phyloP scores from a whole-genome alignment of 2,888 invertebrate genomes.

The Xestia c-nigrum region DNA sequence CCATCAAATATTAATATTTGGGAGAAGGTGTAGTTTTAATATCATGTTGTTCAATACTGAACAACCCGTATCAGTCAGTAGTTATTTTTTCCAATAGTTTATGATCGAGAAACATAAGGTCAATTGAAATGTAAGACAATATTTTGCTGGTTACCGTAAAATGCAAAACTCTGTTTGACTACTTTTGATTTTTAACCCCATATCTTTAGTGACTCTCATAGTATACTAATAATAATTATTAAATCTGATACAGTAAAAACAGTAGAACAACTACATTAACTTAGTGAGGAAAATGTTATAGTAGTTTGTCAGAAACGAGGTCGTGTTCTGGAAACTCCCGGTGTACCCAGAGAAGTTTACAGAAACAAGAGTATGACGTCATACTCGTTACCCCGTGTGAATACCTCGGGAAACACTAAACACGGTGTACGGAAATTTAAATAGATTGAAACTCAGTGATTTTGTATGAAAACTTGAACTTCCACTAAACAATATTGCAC shows the following conservation, averaged over 20 bases:
- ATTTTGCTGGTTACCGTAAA: background rate
- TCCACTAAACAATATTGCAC: constrained; percentile 7
- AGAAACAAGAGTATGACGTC: constrained; percentile 53
- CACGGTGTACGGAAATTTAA: constrained; percentile 15
- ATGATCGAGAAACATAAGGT: background rate
- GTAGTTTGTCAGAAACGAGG: constrained; percentile 43
- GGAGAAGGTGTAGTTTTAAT: constrained; percentile 45
- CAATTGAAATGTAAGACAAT: background rate
- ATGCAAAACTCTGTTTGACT: background rate
- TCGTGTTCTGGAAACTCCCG: constrained; percentile 30
- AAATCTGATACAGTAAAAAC: background rate
- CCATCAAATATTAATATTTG: constrained; percentile 54
- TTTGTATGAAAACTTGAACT: constrained; percentile 16
- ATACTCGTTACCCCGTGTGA: constrained; percentile 32
- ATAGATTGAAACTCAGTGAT: constrained; percentile 26
- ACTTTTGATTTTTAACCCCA: background rate
- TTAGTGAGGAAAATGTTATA: constrained; percentile 19
- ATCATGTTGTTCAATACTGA: constrained; percentile 34
- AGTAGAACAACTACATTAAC: background rate
- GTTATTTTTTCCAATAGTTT: constrained; percentile 7
- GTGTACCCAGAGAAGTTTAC: constrained; percentile 38
- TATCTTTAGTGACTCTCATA: background rate
- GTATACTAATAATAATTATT: background rate
- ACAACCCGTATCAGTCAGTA: background rate
- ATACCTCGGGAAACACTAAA: constrained; percentile 34